Evolutionary conservation across 2,888 invertebrate genomes (phyloP).

Genomic region (Thera britannica): DNA sequence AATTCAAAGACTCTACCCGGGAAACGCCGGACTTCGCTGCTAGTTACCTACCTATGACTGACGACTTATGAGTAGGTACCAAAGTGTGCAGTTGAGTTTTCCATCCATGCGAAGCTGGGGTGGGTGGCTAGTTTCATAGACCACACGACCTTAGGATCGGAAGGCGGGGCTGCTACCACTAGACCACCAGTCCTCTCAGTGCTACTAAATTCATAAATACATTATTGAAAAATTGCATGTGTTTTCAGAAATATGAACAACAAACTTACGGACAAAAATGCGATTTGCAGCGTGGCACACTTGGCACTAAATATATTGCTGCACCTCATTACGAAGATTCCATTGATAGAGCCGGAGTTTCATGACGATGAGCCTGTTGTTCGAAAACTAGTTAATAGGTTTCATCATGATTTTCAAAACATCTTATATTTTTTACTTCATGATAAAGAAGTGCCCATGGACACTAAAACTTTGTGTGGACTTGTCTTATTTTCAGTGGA

Average conservation of each 20-base stretch:
- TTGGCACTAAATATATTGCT: conserved; percentile 60
- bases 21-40: too few species aligned
- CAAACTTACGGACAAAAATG: conserved; percentile 65
- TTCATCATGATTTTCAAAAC: not conserved
- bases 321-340: conserved; percentile 59
- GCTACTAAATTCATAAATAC: too few species aligned
- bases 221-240: not conserved
- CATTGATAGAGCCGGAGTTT: not conserved
- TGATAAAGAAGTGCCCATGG: conserved; percentile 85
- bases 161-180: too few species aligned
- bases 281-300: conserved; percentile 65
- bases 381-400: not conserved
- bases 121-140: too few species aligned
- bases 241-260: conserved; percentile 20
- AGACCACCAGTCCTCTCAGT: too few species aligned
- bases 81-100: too few species aligned
- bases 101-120: too few species aligned
- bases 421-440: conserved; percentile 61
- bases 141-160: too few species aligned
- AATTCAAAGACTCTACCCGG: too few species aligned
- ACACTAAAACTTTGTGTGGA: conserved; percentile 87
- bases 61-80: too few species aligned
- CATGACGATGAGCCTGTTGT: not conserved
- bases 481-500: conserved; percentile 77
- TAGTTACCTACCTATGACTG: too few species aligned